Evolutionary conservation across 2,797 vertebrate species (phyloP), one percentile per base, ranked within the genome.

Genomic region (Telmatherina bonti): DNA sequence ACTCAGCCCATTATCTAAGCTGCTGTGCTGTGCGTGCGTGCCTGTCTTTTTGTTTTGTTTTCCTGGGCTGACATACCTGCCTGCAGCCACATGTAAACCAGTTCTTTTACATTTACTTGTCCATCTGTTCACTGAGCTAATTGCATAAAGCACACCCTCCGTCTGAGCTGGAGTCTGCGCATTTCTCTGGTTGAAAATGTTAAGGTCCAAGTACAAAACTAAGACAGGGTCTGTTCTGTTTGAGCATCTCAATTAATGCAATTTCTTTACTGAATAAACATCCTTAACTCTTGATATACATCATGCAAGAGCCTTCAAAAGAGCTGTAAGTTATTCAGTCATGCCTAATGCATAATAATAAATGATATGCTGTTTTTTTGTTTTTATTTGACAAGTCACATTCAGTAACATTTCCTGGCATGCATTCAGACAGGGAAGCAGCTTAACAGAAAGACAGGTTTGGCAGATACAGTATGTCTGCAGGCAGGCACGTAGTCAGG

Each of bases 361-460:
- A 69, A 58, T 51, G 47, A 83, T 67, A 55, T 24, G 22, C 61
- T n/a, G 13, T 30, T 2, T 16, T 4, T 64, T 53, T 2, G 8
- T 3, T 66, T 62, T 73, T 16, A n/a, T n/a, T n/a, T n/a, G 67
- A 72, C 53, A 24, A 65, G 35, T 38, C 22, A 0, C 0, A 0
- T 31, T 36, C 41, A 45, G 41, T 33, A 55, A 56, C 60, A n/a
- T 31, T 36, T 16, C 2, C 41, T 3, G 61, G 29, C 53, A 56
- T 0, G 4, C 51, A 38, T 12, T 20, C 52, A 52, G 55, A 47
- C 54, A 67, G 66, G 35, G 8, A 65, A 49, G 51, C 70, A 57
- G 64, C 55, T 16, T 11, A 35, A 18, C 33, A 69, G 52, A 61
- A 16, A 18, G 33, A 35, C 38, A 36, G 68, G 53, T 12, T 31